Evolutionary conservation across 1,140 invertebrate genomes (phyloP).

Genomic region (Leguminivora glycinivorella): DNA sequence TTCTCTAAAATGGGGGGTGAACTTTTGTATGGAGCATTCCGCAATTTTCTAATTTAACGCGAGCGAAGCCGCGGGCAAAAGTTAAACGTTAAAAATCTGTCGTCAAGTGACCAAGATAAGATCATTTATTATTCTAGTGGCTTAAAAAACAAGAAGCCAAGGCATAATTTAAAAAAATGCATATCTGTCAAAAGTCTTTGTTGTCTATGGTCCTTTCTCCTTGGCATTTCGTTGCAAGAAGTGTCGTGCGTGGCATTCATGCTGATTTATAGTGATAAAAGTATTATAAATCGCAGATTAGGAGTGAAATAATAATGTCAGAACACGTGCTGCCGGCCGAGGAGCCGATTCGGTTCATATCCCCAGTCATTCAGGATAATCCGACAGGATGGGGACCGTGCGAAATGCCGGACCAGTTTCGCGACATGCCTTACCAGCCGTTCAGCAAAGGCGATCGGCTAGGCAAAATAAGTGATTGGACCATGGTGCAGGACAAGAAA

Average conservation of each 20-base stretch:
- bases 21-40: too few species aligned
- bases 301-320: conserved; percentile 52
- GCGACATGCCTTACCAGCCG: conserved; percentile 98
- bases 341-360: conserved; percentile 79
- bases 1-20: too few species aligned
- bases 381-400: conserved; percentile 97
- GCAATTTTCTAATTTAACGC: too few species aligned
- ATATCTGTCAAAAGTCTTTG: not conserved
- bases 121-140: too few species aligned
- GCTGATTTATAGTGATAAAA: conserved; percentile 20
- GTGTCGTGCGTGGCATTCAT: conserved; percentile 67
- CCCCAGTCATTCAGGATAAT: conserved; percentile 92
- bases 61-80: too few species aligned
- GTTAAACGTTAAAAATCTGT: too few species aligned
- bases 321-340: conserved; percentile 74
- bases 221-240: conserved; percentile 35
- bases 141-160: too few species aligned
- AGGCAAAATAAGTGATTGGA: conserved; percentile 99
- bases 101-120: too few species aligned
- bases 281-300: conserved; percentile 13
- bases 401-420: conserved; percentile 95
- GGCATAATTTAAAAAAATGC: not conserved
- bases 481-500: conserved; percentile 96
- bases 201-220: conserved; percentile 26
- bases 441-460: conserved; percentile 98